Percentiles rank a stretch among this genome's conserved stretches.
phyloP scores from a whole-genome alignment of 1,140 invertebrate species.

The Zaprionus kolodkinae region DNA sequence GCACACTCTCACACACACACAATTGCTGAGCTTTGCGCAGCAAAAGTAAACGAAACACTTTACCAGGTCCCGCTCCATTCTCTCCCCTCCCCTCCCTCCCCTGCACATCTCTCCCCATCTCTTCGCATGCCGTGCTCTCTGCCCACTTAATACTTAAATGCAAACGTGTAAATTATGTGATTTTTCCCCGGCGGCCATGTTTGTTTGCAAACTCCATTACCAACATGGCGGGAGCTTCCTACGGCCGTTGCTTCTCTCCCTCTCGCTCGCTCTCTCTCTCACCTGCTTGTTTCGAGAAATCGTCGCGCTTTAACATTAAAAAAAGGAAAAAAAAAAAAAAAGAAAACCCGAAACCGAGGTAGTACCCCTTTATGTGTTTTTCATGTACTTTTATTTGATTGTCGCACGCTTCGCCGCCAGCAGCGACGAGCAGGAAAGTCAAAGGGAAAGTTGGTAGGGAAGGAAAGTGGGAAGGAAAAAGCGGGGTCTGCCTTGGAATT shows the following conservation, averaged over 20 bases:
- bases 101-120: background rate
- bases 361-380: constrained; percentile 79
- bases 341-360: constrained; percentile 29
- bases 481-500: constrained; percentile 29
- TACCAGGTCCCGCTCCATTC: constrained; percentile 30
- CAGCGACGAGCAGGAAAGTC: background rate
- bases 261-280: constrained; percentile 1
- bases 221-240: constrained; percentile 74
- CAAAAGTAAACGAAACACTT: constrained; percentile 80
- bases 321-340: constrained; percentile 35
- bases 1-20: constrained; percentile 40
- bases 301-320: constrained; percentile 77
- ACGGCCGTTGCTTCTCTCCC: background rate
- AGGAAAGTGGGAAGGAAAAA: background rate
- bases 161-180: constrained; percentile 82
- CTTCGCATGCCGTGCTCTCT: constrained; percentile 4
- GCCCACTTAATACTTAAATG: constrained; percentile 82
- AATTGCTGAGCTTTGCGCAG: constrained; percentile 65
- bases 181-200: constrained; percentile 81
- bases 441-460: background rate
- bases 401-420: constrained; percentile 74
- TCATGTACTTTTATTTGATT: constrained; percentile 83
- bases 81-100: background rate
- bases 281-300: constrained; percentile 79
- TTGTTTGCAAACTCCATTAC: constrained; percentile 82